phyloP scores from a whole-genome alignment of 37 sponge, comb jelly and placozoan genomes.

The Hexactinellida sp. region DNA sequence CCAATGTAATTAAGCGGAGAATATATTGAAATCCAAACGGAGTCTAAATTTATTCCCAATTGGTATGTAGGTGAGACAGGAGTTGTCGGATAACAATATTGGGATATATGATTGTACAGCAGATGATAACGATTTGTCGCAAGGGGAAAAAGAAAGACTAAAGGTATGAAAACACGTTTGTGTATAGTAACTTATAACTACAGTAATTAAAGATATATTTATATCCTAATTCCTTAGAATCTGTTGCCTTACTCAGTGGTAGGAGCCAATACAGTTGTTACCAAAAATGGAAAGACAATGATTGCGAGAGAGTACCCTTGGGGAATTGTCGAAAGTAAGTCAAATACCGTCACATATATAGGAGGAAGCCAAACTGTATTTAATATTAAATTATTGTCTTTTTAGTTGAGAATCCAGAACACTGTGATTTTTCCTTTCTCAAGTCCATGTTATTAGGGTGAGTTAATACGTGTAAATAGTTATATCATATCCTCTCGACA shows the following conservation, averaged over 20 bases:
- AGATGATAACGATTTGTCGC: background rate
- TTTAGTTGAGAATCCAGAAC: slow-evolving; percentile 15
- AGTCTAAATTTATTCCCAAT: no score
- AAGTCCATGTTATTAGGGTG: background rate
- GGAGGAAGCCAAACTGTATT: no score
- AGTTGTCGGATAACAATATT: background rate
- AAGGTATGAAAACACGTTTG: background rate
- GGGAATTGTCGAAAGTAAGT: background rate
- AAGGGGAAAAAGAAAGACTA: background rate
- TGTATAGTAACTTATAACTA: background rate
- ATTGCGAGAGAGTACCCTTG: background rate
- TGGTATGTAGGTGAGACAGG: background rate
- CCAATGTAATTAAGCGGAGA: no score
- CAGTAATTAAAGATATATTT: background rate
- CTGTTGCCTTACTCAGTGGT: background rate
- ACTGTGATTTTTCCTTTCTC: background rate
- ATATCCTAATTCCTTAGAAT: background rate
- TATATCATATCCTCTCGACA: no score
- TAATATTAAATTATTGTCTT: no score
- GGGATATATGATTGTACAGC: background rate
- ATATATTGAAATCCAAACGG: no score
- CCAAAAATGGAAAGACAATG: background rate
- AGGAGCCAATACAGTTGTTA: background rate
- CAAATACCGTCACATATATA: background rate
- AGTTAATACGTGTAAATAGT: background rate